A percentile compares a stretch with the other conserved stretches of the same genome.
Conservation (phyloP, 2,113 vertebrate genomes). For the Myodes glareolus region DNA sequence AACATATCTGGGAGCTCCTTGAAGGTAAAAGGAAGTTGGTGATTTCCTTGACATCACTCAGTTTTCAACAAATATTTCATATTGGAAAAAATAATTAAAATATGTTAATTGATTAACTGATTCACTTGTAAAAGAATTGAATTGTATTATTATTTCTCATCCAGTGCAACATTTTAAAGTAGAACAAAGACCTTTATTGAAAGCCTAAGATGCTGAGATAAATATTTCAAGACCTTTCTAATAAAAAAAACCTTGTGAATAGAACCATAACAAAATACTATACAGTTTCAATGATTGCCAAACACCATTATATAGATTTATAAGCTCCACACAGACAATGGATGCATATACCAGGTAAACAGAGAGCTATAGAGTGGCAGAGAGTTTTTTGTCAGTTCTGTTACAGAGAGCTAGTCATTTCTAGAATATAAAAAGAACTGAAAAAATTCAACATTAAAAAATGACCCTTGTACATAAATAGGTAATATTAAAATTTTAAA, state of each 20-base stretch:
- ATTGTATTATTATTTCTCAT: neutral
- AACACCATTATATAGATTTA: neutral
- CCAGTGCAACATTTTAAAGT: neutral
- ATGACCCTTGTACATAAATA: neutral
- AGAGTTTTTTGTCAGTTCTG: neutral
- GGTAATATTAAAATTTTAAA: neutral
- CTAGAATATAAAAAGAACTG: neutral
- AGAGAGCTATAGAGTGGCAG: neutral
- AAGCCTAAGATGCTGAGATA: neutral
- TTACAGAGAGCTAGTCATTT: neutral
- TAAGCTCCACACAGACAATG: neutral
- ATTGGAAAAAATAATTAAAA: neutral
- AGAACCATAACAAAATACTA: neutral
- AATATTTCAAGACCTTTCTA: neutral
- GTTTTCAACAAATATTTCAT: neutral
- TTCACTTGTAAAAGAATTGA: neutral
- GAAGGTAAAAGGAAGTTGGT: neutral
- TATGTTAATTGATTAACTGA: neutral
- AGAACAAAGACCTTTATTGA: neutral
- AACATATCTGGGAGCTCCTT: neutral
- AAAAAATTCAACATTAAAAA: neutral
- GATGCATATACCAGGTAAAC: neutral
- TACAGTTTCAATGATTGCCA: neutral
- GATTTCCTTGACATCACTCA: neutral
- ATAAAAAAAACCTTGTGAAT: neutral